phyloP scores from a whole-genome alignment of 2,113 vertebrate genomes.

The Pica pica region DNA sequence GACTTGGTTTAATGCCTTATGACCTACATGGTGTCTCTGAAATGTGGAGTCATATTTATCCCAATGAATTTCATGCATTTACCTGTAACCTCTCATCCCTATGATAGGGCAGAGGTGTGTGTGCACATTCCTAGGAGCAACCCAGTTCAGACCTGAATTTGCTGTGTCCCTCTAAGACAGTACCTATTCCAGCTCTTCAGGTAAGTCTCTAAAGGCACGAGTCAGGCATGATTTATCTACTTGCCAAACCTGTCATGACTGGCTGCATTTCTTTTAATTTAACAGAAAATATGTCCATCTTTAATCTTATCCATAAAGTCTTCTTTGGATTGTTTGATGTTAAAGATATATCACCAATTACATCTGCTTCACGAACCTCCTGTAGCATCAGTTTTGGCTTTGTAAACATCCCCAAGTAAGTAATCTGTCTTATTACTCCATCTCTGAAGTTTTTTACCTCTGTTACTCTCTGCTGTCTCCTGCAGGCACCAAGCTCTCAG shows the following conservation, averaged over 20 bases:
- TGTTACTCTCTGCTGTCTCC: background rate
- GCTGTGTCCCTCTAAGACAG: background rate
- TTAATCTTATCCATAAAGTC: background rate
- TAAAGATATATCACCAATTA: background rate
- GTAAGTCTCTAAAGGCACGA: background rate
- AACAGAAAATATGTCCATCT: background rate
- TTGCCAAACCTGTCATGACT: background rate
- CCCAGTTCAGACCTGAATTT: background rate
- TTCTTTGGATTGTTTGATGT: background rate
- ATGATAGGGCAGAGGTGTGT: rapidly evolving
- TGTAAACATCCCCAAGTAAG: background rate
- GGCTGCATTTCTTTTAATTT: background rate
- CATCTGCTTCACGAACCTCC: background rate
- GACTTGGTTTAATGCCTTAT: background rate
- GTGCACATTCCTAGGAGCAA: background rate
- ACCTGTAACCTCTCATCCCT: background rate
- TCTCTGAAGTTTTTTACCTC: background rate
- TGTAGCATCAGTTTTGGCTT: background rate
- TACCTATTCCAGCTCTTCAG: background rate
- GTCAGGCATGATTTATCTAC: background rate
- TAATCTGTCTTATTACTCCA: background rate
- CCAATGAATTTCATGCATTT: background rate
- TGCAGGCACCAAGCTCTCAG: background rate
- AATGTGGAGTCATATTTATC: background rate
- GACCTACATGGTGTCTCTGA: background rate